Evolutionary conservation across 2,113 vertebrate genomes (phyloP), one percentile per base, ranked within the genome.

Genomic region (Vulpes lagopus): DNA sequence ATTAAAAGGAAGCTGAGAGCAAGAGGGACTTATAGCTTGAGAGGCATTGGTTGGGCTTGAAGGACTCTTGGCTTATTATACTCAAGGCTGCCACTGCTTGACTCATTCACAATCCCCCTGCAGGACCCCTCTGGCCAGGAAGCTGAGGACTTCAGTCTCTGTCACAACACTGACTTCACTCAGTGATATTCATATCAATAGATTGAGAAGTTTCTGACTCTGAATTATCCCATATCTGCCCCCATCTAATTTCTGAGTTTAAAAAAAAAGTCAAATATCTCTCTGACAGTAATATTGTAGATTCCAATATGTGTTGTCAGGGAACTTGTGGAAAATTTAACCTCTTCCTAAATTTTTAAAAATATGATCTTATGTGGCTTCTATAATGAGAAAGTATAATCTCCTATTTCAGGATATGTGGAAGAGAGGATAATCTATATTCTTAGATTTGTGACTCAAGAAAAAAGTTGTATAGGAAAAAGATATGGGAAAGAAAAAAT

Each of bases 371-470:
- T 57, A 25, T 20, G 1, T 55, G 22, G 25, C 5, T 86, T 55
- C 49, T 89, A 89, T 79, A 93, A 89, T 89, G 62, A 93, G 51
- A 93, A 91, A 91, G 3, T 57, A 27, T 86, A 96, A 80, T 22
- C n/a, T 88, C 49, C 53, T 91, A 57, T 83, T 96, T 95, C 43
- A 71, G 23, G 78, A 62, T 27, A n/a, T 20, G n/a, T 91, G 19
- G 11, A 30, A 30, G 85, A 81, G 4, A 64, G 6, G 2, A 15
- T 35, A 95, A 93, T 71, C 20, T n/a, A n/a, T 80, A 20, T 64
- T 69, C 20, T 88, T 67, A 19, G 53, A 23, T 57, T 53, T 96
- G 38, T 89, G 30, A 81, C 32, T 76, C 81, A 67, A 60, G 20
- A 38, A 43, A 87, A 91, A 91, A 8, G 1, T 1, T 53, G 0